A percentile compares a stretch with the other conserved stretches of the same genome.
These are phyloP conservation scores for Lytechinus variegatus DNA, from an alignment of 35 echinoderm and acorn worm species.

Conservation along the genomic window DNA sequence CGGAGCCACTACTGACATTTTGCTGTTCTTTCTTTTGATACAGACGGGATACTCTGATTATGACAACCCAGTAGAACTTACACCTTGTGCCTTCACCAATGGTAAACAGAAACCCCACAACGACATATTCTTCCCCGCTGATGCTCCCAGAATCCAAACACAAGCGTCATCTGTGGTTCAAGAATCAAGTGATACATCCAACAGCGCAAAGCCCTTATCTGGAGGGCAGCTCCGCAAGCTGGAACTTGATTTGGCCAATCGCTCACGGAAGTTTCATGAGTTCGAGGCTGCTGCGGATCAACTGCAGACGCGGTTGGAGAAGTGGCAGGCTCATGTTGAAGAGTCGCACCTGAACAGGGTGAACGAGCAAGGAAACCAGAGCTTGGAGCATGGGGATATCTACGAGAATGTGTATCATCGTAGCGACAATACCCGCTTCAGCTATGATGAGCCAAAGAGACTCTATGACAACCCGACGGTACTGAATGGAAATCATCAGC, in stretches of 20 bases:
- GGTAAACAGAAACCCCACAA: not conserved
- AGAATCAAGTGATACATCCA: not conserved
- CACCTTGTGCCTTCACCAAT: not conserved
- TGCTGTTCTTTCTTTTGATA: not conserved
- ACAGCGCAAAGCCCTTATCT: not conserved
- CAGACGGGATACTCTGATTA: slow-evolving; percentile 21
- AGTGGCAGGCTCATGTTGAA: slow-evolving; percentile 36
- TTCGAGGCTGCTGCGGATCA: slow-evolving; percentile 34
- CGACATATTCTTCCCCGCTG: slow-evolving; percentile 6
- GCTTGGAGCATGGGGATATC: not conserved
- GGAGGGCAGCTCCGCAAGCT: slow-evolving; percentile 36
- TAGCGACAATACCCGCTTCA: not conserved
- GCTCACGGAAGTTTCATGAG: slow-evolving; percentile 34
- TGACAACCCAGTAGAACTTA: slow-evolving; percentile 21
- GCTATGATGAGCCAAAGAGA: not conserved
- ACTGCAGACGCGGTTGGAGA: slow-evolving; percentile 34
- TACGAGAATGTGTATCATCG: slow-evolving; percentile 24
- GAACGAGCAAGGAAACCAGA: not conserved
- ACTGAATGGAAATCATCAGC: slow-evolving; percentile 23
- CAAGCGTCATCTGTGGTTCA: not conserved
- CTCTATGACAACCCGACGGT: not conserved
- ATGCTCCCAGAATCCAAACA: not conserved
- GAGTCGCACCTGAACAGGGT: slow-evolving; percentile 26
- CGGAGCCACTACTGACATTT: too few relatives aligned
- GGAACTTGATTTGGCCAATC: slow-evolving; percentile 28